Evolutionary conservation across 1,140 invertebrate species (phyloP), one percentile per base, ranked within the genome.

Genomic region (Tetramorium simillimum): DNA sequence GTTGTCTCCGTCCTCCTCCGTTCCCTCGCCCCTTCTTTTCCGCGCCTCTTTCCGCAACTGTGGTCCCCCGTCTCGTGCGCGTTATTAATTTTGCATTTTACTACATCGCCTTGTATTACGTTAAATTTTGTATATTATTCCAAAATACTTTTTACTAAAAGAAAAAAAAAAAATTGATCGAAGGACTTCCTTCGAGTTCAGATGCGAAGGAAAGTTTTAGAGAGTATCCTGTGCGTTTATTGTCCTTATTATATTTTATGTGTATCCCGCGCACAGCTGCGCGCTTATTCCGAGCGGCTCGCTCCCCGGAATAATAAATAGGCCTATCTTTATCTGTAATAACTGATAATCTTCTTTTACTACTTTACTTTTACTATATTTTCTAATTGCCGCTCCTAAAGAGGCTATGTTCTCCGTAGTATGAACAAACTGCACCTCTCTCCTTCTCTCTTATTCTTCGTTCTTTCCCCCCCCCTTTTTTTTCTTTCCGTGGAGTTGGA

Each of bases 161-260:
- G 5, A 14, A 46, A 21, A 18, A 21, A n/a, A n/a, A 65, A 37
- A 16, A 77, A 12, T 21, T 65, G 60, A 40, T 46, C 24, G 40
- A 49, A 63, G 21, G 49, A 58, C 58, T 63, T n/a, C 24, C 46
- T 9, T 33, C 33, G 28, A 75, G 43, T 14, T 21, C 5, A 21
- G n/a, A 43, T 18, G n/a, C 51, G 21, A n/a, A 53, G 46, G 4
- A n/a, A 72, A 46, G 51, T 43, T 60, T 82, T 58, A 43, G 51
- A 73, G 18, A 24, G 14, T 46, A 14, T 49, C 16, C 2, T 40
- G 21, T 12, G 1, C 43, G 43, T 82, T 73, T 82, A 37, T 72
- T 60, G n/a, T 82, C 53, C 21, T 75, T 84, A 21, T 84, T 60
- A 73, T 18, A 73, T 60, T 84, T 75, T 73, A 73, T 72, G 78